phyloP scores from a whole-genome alignment of 1,140 invertebrate species.

The Sweltsa coloradensis region DNA sequence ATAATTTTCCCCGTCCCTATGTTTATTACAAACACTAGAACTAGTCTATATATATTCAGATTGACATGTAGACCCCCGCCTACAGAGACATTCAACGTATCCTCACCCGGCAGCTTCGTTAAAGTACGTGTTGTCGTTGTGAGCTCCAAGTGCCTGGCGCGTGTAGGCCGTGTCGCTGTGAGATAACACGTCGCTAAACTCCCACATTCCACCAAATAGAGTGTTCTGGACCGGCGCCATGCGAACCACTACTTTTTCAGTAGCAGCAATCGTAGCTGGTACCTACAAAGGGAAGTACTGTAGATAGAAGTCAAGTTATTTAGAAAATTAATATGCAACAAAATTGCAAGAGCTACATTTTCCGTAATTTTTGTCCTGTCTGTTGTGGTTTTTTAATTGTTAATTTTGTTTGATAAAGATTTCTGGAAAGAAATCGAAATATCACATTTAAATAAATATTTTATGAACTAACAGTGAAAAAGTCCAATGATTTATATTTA shows the following conservation, averaged over 20 bases:
- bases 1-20: too few relatives aligned
- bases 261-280: constrained; percentile 32
- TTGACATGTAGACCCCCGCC: neutral
- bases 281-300: constrained; percentile 28
- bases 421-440: too few relatives aligned
- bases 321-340: too few relatives aligned
- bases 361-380: too few relatives aligned
- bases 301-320: constrained; percentile 2
- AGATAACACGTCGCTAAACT: constrained; percentile 37
- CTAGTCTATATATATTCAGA: neutral
- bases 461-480: too few relatives aligned
- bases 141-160: constrained; percentile 30
- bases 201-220: constrained; percentile 50
- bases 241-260: constrained; percentile 34
- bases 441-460: too few relatives aligned
- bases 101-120: constrained; percentile 52
- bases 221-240: constrained; percentile 44
- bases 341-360: too few relatives aligned
- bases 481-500: too few relatives aligned
- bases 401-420: too few relatives aligned
- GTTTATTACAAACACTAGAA: too few relatives aligned
- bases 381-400: too few relatives aligned
- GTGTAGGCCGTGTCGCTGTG: constrained; percentile 56
- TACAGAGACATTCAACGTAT: neutral
- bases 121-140: constrained; percentile 61